Evolutionary conservation across 2,888 invertebrate genomes (phyloP), one percentile per base, ranked within the genome.

Genomic region (Pyrochroa serraticornis): DNA sequence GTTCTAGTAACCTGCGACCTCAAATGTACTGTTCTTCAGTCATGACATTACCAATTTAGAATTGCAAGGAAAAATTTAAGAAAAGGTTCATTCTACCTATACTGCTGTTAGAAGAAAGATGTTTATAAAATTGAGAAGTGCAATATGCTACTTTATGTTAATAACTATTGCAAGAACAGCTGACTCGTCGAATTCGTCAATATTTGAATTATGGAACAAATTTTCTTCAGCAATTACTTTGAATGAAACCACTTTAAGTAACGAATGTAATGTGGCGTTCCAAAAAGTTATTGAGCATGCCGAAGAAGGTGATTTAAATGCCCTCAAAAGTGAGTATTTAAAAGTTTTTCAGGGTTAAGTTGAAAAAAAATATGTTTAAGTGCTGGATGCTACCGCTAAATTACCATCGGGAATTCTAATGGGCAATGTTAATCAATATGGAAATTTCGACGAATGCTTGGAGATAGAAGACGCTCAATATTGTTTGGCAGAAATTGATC

Each of bases 361-460:
- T 46, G 9, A 32, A 52, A 50, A 54, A n/a, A n/a, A n/a, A n/a
- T n/a, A n/a, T n/a, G n/a, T n/a, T n/a, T n/a, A n/a, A 89, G 89
- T 89, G 87, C 84, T 87, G 71, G 89, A 89, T 74, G 85, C 89
- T n/a, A 85, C 87, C 2, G 89, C 87, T 1, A 89, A 89, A 75
- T 81, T 86, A 5, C 85, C 89, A 0, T 83, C 89, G 0, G 89
- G 89, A 32, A 82, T 89, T 38, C 75, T 89, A 12, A 87, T 82
- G 67, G 89, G 89, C 7, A 89, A 89, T 67, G 83, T 84, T 5
- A 88, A 89, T 78, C 89, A 89, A 67, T 85, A 85, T 45, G 89
- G 89, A 0, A 88, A 89, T 77, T 88, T 85, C 67, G 88, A 89
- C 76, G 86, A 88, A 71, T 89, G 89, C 71, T 77, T 89, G 58